A percentile compares a stretch with the other conserved stretches of the same genome.
phyloP scores from a whole-genome alignment of 2,113 vertebrate genomes.

The Nyctibius bracteatus region DNA sequence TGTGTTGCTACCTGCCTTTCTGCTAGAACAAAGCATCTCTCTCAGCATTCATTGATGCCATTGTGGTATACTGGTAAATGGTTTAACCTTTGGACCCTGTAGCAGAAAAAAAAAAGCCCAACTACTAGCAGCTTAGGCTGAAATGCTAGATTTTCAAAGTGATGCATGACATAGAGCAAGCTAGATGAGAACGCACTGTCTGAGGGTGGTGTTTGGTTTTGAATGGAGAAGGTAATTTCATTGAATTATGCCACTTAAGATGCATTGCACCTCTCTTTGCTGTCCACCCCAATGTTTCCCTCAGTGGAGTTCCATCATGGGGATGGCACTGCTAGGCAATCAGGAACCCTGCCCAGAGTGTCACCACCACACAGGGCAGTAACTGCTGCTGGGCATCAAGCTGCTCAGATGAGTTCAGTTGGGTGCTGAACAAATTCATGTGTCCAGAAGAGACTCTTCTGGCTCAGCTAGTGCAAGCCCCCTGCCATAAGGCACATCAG shows the following conservation, averaged over 20 bases:
- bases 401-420: not conserved
- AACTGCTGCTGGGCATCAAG: rapidly evolving
- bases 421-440: not conserved
- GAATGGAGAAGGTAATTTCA: not conserved
- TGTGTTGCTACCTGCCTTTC: not conserved
- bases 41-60: not conserved
- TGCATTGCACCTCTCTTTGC: not conserved
- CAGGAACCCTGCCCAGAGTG: not conserved
- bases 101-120: not conserved
- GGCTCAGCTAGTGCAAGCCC: not conserved
- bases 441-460: not conserved
- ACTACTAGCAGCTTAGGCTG: not conserved
- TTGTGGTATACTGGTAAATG: not conserved
- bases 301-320: not conserved
- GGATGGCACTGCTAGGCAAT: not conserved
- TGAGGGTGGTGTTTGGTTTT: not conserved
- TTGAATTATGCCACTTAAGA: not conserved
- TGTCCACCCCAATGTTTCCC: not conserved
- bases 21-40: not conserved
- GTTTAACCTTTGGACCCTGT: not conserved
- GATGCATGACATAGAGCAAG: not conserved
- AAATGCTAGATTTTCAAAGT: not conserved
- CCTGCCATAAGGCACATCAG: not conserved
- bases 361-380: not conserved
- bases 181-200: not conserved